Evolutionary conservation across 2,113 vertebrate species (phyloP), one percentile per base, ranked within the genome.

Genomic region (Cisticola juncidis): DNA sequence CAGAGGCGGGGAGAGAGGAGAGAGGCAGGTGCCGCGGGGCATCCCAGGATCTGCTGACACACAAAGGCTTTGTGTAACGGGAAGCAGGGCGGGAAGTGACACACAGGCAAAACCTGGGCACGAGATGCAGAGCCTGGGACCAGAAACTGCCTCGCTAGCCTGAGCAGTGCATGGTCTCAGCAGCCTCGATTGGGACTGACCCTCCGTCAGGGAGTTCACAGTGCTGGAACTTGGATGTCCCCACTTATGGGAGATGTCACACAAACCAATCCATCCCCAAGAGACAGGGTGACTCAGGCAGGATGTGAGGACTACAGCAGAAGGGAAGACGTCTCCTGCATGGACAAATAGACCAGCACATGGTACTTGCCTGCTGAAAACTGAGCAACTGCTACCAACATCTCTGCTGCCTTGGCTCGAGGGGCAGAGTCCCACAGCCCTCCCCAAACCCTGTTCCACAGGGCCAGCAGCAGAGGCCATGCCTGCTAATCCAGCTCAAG

Each of bases 21-120:
- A 95, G 40, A 87, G 79, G 88, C 96, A 96, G 94, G 95, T 96
- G 95, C 94, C 74, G 33, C 57, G 2, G 79, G 94, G 94, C 79
- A 92, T 85, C 92, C 78, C 79, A 76, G 74, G 85, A 72, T 36
- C 85, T 70, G 76, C 58, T 47, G 81, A 72, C 78, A 88, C 82
- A 94, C 91, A 92, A 71, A 90, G 92, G 60, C 93, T 91, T 86
- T 81, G 92, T 96, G 38, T 73, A 48, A 86, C 36, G 78, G 90
- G 91, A 94, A 94, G 35, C 36, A 0, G 53, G 35, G 44, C 5
- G 31, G 94, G 94, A 94, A 88, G 70, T 53, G 82, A 93, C 88
- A 93, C 79, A 79, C 13, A 10, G 87, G 38, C 24, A 1, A 93
- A 90, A 62, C 51, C 81, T 82, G 86, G 83, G 36, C 57, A 62